Conservation (phyloP, 2,113 vertebrate genomes). For the Uropsilus gracilis region DNA sequence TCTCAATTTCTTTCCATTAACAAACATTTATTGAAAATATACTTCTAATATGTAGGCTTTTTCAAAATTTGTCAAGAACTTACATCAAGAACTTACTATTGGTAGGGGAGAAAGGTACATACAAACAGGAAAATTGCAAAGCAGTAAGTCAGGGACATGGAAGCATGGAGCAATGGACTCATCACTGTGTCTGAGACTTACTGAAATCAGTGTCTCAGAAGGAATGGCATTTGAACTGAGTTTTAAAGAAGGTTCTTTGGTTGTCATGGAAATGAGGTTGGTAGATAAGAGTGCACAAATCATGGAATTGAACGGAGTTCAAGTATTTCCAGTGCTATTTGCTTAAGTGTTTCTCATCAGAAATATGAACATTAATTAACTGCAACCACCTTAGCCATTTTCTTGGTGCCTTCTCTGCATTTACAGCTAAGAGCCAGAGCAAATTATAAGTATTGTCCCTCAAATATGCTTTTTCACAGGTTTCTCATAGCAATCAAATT, state of each 20-base stretch:
- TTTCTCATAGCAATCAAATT: neutral
- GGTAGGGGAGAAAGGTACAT: fast-evolving
- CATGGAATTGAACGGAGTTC: neutral
- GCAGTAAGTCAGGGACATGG: neutral
- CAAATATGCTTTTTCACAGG: neutral
- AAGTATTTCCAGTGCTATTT: neutral
- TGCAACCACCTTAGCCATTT: neutral
- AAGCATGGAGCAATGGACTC: neutral
- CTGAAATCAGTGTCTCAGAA: neutral
- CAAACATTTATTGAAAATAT: neutral
- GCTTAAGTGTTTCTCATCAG: constrained; percentile 9
- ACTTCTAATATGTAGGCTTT: neutral
- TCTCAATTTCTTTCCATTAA: neutral
- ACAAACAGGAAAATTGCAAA: neutral
- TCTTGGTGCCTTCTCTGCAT: neutral
- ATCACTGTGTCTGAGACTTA: neutral
- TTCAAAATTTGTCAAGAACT: neutral
- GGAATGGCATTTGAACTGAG: neutral
- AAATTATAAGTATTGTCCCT: neutral
- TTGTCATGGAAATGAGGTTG: constrained; percentile 41
- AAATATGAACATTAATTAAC: neutral
- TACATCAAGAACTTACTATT: fast-evolving
- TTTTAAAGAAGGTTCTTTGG: neutral
- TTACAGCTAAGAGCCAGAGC: neutral
- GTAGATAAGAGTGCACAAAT: neutral